These are phyloP conservation scores for Daboia siamensis DNA, from an alignment of 2,113 vertebrate species.

Conservation along the genomic window DNA sequence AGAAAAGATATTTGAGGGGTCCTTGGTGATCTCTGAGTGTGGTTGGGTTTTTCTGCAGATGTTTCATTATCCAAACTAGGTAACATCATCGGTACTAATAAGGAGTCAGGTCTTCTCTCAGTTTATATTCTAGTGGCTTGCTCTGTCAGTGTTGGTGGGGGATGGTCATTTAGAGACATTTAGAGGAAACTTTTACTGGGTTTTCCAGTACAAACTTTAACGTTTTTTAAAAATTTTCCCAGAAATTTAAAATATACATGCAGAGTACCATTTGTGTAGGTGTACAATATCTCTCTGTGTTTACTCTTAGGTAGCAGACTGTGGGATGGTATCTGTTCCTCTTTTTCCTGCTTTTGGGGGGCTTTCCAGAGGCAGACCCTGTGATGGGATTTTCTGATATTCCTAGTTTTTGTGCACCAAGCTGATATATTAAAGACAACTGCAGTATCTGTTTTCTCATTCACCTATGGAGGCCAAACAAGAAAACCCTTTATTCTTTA, in stretches of 20 bases:
- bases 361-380: background rate
- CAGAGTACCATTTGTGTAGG: background rate
- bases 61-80: background rate
- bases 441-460: background rate
- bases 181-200: background rate
- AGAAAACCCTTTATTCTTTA: background rate
- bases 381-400: background rate
- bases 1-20: background rate
- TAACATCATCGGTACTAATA: background rate
- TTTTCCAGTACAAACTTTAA: background rate
- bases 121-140: background rate
- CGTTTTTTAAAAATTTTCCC: background rate
- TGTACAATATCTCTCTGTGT: background rate
- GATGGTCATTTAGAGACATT: background rate
- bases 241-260: background rate
- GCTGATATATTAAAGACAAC: background rate
- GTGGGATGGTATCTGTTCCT: background rate
- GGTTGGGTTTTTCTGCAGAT: background rate
- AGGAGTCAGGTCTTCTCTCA: background rate
- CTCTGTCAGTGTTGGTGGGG: background rate
- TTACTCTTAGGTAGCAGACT: background rate
- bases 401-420: background rate
- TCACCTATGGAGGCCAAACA: background rate
- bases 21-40: background rate
- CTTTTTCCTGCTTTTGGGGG: background rate